Evolutionary conservation across 1,140 invertebrate genomes (phyloP).

Genomic region (Macrosteles quadrilineatus): DNA sequence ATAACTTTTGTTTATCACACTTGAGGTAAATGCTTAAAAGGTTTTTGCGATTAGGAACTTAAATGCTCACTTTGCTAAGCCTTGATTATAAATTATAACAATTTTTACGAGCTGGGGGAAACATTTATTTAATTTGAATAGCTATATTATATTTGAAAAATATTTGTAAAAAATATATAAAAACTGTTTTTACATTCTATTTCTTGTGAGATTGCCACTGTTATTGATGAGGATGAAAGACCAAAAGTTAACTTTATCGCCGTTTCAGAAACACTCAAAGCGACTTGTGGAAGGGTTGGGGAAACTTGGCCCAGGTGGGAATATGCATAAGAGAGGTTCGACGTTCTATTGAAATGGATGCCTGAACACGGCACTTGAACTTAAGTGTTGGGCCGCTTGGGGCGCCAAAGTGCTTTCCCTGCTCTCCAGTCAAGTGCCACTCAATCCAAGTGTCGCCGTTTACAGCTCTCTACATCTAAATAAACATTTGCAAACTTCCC

Average conservation of each 20-base stretch:
- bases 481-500: neutral
- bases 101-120: too few species aligned
- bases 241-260: too few species aligned
- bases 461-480: slow-evolving; percentile 2
- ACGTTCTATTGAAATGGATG: slow-evolving; percentile 10
- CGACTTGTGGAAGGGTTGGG: neutral
- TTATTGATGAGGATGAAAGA: too few species aligned
- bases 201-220: too few species aligned
- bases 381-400: slow-evolving; percentile 10
- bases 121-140: too few species aligned
- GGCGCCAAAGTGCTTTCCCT: slow-evolving; percentile 10
- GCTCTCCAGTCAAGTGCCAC: slow-evolving; percentile 13
- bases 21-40: slow-evolving; percentile 5
- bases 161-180: too few species aligned
- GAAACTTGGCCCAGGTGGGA: neutral
- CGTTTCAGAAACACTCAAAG: too few species aligned
- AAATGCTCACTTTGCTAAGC: neutral
- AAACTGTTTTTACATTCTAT: too few species aligned
- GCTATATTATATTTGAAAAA: too few species aligned
- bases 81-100: too few species aligned
- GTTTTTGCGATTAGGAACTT: slow-evolving; percentile 5
- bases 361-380: slow-evolving; percentile 11
- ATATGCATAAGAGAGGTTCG: slow-evolving; percentile 10
- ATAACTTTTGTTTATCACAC: neutral
- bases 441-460: slow-evolving; percentile 10